Base-by-base conservation (phyloP, 2,888 invertebrate species). In the Trachelus tabidus region DNA sequence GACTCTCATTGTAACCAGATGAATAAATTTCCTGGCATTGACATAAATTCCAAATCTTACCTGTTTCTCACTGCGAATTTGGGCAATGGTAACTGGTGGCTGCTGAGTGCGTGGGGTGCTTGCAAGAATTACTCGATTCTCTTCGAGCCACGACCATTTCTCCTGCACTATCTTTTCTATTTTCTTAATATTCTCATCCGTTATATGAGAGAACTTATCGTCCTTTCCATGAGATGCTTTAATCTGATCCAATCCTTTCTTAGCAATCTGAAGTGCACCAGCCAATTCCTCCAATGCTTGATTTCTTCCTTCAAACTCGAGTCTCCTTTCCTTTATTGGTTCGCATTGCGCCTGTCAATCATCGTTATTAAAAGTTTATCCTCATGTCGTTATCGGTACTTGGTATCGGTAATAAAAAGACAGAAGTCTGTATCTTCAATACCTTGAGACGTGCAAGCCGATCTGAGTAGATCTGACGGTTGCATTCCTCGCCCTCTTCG, bases 401-500 rank as follows among this genome's bases (percentile, higher is more conserved):
- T 56, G 12, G 23, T 76, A 73, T 40, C 15, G 9, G 23, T 23
- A 79, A 68, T 34, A 73, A 30, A 75, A 69, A 35, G 35, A 11
- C 33, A n/a, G 56, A 30, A 23, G 30, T 0, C 40, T 37, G 71
- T 37, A 1, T 37, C 73, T 77, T 73, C 80, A 77, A 77, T 76
- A 91, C 91, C 84, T 87, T 90, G 11, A 91, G 84, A 76, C 81
- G 82, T 30, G 85, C 73, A 23, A 91, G 80, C 79, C 89, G 86
- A 74, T 91, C 91, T 9, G 85, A 84, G 75, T 95, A 95, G 68
- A 95, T 93, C 86, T 95, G 94, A 88, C 96, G 95, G 84, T 96
- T 95, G 90, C 98, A 97, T 89, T 99, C 97, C 91, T 98, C 98
- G 4, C 99, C 99, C 79, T 97, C 97, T 87, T 98, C 99, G 89